Evolutionary conservation across 1,140 invertebrate species (phyloP).

Genomic region (Panulirus ornatus): DNA sequence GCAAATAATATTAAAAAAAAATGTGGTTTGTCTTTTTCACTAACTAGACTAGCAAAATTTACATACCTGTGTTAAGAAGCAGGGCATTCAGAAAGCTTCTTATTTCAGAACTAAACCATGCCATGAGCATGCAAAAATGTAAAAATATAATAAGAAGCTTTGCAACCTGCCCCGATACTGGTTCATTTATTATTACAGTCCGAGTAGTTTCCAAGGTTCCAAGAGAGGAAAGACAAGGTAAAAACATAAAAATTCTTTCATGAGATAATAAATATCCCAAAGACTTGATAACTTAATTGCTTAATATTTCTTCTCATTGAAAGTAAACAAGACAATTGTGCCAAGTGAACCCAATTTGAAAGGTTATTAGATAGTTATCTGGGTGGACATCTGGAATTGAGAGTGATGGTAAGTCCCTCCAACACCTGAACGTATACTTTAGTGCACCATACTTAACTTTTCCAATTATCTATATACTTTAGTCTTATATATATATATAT

Average conservation of each 20-base stretch:
- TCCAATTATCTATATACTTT: not conserved
- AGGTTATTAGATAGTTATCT: not conserved
- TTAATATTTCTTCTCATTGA: too few species aligned
- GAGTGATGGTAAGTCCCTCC: not conserved
- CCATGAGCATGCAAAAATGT: constrained; percentile 60
- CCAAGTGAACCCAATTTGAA: not conserved
- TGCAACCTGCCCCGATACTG: not conserved
- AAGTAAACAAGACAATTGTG: too few species aligned
- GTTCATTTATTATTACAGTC: not conserved
- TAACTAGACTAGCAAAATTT: constrained; percentile 53
- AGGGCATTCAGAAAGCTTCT: constrained; percentile 70
- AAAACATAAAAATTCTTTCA: too few species aligned
- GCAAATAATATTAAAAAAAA: constrained; percentile 32
- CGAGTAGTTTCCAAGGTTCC: constrained; percentile 3
- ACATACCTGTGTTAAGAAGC: constrained; percentile 67
- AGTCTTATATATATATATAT: too few species aligned
- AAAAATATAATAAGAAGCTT: constrained; percentile 72
- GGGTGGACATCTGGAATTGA: not conserved
- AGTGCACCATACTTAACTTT: constrained; percentile 49
- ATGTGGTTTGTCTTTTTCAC: constrained; percentile 69
- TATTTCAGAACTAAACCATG: constrained; percentile 56
- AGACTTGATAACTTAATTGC: too few species aligned
- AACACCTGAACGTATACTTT: constrained; percentile 7
- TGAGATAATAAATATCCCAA: too few species aligned
- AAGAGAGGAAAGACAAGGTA: too few species aligned